Evolutionary conservation across 2,888 invertebrate species (phyloP).

Genomic region (Lycocerus yunnanus): DNA sequence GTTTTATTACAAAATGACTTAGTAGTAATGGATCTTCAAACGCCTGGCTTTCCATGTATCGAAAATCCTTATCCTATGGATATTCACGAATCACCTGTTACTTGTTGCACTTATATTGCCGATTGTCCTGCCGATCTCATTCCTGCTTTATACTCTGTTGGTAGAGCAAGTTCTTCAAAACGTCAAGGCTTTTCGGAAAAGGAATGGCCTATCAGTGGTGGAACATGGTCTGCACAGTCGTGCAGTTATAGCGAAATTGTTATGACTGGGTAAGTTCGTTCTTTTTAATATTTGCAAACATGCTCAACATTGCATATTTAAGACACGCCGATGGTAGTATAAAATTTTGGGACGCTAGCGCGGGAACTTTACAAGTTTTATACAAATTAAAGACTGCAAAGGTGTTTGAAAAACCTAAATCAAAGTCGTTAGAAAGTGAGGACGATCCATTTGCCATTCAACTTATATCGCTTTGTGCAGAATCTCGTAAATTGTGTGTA

Average conservation of each 20-base stretch:
- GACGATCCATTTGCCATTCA: constrained; percentile 92
- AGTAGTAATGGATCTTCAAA: constrained; percentile 95
- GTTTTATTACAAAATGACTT: constrained; percentile 97
- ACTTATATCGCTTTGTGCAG: constrained; percentile 88
- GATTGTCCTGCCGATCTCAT: constrained; percentile 98
- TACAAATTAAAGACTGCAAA: constrained; percentile 98
- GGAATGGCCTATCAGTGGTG: constrained; percentile 97
- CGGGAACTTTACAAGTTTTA: constrained; percentile 92
- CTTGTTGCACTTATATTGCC: constrained; percentile 94
- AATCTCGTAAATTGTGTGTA: constrained; percentile 86
- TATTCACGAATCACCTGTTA: constrained; percentile 97
- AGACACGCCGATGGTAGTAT: constrained; percentile 98
- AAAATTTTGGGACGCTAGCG: constrained; percentile 99
- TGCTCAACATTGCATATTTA: constrained; percentile 31
- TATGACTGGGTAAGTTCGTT: constrained; percentile 82
- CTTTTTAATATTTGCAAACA: constrained; percentile 51
- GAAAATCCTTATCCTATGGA: constrained; percentile 99
- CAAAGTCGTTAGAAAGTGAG: constrained; percentile 68
- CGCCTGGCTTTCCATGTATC: constrained; percentile 96
- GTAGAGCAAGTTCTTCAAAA: constrained; percentile 71
- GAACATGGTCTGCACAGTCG: constrained; percentile 93
- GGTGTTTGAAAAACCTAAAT: constrained; percentile 77
- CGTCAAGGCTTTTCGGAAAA: constrained; percentile 84
- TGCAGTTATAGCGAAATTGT: constrained; percentile 98
- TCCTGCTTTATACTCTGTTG: constrained; percentile 97